phyloP scores from a whole-genome alignment of 1,140 invertebrate species.

The Rhagoletis zephyria region DNA sequence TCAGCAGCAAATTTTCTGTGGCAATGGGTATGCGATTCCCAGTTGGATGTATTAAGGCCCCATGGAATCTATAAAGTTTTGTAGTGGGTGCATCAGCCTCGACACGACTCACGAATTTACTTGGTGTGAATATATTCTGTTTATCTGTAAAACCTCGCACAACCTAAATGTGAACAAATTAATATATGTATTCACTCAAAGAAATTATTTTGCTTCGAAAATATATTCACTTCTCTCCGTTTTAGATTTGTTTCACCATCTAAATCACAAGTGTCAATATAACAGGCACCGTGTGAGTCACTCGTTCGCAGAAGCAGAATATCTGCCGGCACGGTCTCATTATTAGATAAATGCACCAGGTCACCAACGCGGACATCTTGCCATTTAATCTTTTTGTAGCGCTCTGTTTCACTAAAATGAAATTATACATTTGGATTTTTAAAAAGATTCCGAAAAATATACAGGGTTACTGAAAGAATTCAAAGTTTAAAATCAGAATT shows the following conservation, averaged over 20 bases:
- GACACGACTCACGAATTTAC: slow-evolving; percentile 86
- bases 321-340: slow-evolving; percentile 97
- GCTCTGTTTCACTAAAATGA: slow-evolving; percentile 80
- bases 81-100: slow-evolving; percentile 95
- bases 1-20: slow-evolving; percentile 93
- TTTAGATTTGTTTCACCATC: slow-evolving; percentile 99
- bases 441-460: no score
- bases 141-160: slow-evolving; percentile 76
- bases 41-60: slow-evolving; percentile 87
- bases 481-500: no score
- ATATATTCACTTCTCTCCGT: slow-evolving; percentile 84
- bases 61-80: slow-evolving; percentile 95
- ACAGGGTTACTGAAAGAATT: no score
- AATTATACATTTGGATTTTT: neutral
- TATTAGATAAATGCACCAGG: slow-evolving; percentile 94
- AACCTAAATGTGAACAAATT: slow-evolving; percentile 63
- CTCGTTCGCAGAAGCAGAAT: slow-evolving; percentile 91
- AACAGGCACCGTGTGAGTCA: slow-evolving; percentile 94
- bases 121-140: slow-evolving; percentile 83
- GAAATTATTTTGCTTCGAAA: neutral
- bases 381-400: slow-evolving; percentile 91
- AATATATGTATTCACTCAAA: neutral
- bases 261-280: slow-evolving; percentile 97
- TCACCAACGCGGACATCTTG: slow-evolving; percentile 93
- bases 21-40: slow-evolving; percentile 86